Base-by-base conservation (phyloP, 2,888 invertebrate species). In the Hemaris fuciformis region DNA sequence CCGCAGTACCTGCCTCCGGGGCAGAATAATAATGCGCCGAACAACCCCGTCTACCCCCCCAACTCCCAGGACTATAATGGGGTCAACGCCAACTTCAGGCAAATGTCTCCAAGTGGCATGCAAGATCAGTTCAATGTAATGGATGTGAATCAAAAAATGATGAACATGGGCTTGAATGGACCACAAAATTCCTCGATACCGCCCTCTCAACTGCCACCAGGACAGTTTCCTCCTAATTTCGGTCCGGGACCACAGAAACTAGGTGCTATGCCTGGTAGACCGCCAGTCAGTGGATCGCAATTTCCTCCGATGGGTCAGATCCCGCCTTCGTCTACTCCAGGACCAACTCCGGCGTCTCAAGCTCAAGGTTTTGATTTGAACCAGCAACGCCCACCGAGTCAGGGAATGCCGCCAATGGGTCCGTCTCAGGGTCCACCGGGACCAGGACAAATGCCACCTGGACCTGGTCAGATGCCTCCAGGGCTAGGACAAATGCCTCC, bases 1-100 rank as follows among this genome's bases (percentile, higher is more conserved):
- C 91, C 93, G 59, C 92, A 93, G 66, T 93, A 88, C 69, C 80
- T 86, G 65, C 89, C 91, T 22, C 90, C 91, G 27, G 93, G 93
- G 62, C 89, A 88, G 70, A 92, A 91, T 65, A 93, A 93, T 65
- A 92, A 92, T 73, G 79, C 87, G 64, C 91, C 91, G 43, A 80
- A 59, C 61, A 91, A 91, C 68, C 89, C 91, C 0, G 70, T 88
- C 61, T 89, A 77, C 71, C 87, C 87, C 13, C 87, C 88, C 8
- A 73, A 79, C 3, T 83, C 88, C 1, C 88, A 90, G 74, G 91
- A 92, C 62, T 87, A 73, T 65, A 91, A 91, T 34, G 91, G 91
- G 57, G 79, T 87, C 38, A 91, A 90, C 67, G 82, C 91, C 0
- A 92, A 90, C 13, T 91, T 84, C 63, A 81, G 71, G 53, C 89